phyloP scores from a whole-genome alignment of 2,113 vertebrate species.

The Montifringilla adamsi region DNA sequence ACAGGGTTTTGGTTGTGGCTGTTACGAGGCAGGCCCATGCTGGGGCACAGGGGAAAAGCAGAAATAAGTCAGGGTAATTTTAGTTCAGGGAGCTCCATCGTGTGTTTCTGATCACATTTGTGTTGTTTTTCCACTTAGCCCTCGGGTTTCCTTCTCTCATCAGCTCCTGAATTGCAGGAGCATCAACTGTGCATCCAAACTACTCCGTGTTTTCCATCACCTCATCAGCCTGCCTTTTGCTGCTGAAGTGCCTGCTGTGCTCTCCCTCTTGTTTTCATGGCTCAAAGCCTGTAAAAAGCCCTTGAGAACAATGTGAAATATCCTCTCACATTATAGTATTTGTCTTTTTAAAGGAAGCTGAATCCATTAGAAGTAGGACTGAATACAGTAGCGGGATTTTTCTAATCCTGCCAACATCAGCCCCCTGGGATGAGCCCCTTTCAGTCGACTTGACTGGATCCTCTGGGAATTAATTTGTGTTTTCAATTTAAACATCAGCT shows the following conservation, averaged over 20 bases:
- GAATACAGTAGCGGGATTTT: neutral
- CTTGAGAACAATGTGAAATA: conserved; percentile 21
- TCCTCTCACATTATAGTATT: neutral
- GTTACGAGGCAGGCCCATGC: neutral
- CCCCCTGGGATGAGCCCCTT: neutral
- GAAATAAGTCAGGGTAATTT: neutral
- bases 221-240: neutral
- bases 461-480: neutral
- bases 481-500: neutral
- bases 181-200: neutral
- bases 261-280: conserved; percentile 2
- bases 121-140: neutral
- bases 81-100: neutral
- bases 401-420: neutral
- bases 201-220: neutral
- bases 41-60: neutral
- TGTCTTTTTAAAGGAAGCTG: conserved; percentile 1
- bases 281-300: conserved; percentile 22
- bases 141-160: neutral
- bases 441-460: neutral
- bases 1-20: neutral
- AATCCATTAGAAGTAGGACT: neutral
- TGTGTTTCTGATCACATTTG: neutral
- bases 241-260: conserved; percentile 28
- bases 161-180: neutral